phyloP scores from a whole-genome alignment of 2,797 vertebrate genomes.

The Scolopax bukidnonensis region DNA sequence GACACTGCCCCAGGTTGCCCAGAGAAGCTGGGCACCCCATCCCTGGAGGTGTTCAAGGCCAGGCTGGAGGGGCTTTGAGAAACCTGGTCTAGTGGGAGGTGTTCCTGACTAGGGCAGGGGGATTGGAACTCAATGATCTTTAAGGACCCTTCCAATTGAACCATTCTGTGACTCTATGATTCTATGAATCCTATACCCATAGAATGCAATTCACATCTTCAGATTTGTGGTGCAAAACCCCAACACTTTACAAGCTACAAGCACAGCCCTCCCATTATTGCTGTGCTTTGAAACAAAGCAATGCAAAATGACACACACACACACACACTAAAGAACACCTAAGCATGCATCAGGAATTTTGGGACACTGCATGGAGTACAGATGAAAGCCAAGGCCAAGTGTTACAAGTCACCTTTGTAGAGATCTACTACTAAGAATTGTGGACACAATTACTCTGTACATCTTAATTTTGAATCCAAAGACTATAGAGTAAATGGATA shows the following conservation, averaged over 20 bases:
- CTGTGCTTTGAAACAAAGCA: background rate
- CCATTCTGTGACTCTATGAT: too few relatives aligned
- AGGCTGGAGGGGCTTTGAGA: too few relatives aligned
- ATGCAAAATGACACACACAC: background rate
- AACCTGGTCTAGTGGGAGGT: too few relatives aligned
- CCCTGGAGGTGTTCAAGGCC: too few relatives aligned
- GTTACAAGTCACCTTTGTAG: background rate
- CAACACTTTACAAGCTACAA: background rate
- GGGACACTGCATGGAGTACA: background rate
- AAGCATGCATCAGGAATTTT: background rate
- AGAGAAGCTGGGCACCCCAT: too few relatives aligned
- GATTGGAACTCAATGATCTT: too few relatives aligned
- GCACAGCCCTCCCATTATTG: background rate
- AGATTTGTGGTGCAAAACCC: background rate
- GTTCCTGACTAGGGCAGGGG: too few relatives aligned
- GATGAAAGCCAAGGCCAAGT: background rate
- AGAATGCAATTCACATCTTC: background rate
- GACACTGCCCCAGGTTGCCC: too few relatives aligned
- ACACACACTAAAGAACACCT: too few relatives aligned
- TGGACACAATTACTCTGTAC: rapidly evolving
- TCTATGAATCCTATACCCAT: background rate
- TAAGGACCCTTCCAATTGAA: too few relatives aligned
- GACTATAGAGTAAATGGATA: background rate
- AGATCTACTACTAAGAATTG: background rate
- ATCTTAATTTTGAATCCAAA: background rate